Base-by-base conservation (phyloP, 2,888 invertebrate species). In the Pterostichus niger region DNA sequence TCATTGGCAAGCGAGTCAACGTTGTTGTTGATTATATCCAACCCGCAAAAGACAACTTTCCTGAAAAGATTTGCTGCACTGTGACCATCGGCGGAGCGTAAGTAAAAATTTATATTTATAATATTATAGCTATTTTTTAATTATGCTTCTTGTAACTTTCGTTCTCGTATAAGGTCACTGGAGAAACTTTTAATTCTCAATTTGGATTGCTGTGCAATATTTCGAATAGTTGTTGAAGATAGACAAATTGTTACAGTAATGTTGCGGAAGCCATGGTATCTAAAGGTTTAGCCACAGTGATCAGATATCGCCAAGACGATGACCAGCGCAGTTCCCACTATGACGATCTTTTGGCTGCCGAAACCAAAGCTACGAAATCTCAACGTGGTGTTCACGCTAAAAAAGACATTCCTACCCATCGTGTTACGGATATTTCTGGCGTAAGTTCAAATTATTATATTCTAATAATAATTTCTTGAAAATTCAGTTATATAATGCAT, bases 1-100 rank as follows among this genome's bases (percentile, higher is more conserved):
- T 99, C 11, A 95, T 99, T 87, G 98, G 98, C 75, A 99, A 99
- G 89, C 97, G 96, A 89, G 97, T 99, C 0, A 95, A 95, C 86
- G 96, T 99, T 7, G 94, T 94, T 24, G 94, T 99, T 33, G 99
- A 99, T 90, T 99, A 99, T 89, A 95, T 98, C 84, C 99, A 99
- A 89, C 98, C 98, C 0, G 96, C 98, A 1, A 95, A 96, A 84
- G 97, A 98, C 80, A 95, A 94, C 87, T 97, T 96, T 89, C 98
- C 99, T 0, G 99, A 99, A 89, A 99, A 99, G 89, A 94, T 93
- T 10, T 99, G 99, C 89, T 98, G 98, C 88, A 98, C 99, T 0
- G 96, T 99, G 3, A 91, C 94, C 5, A 93, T 96, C 84, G 96
- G 96, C 84, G 96, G 95, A 88, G 93, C 94, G 93, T 94, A 91